phyloP scores from a whole-genome alignment of 2,888 invertebrate genomes.

The Teinopalpus imperialis region DNA sequence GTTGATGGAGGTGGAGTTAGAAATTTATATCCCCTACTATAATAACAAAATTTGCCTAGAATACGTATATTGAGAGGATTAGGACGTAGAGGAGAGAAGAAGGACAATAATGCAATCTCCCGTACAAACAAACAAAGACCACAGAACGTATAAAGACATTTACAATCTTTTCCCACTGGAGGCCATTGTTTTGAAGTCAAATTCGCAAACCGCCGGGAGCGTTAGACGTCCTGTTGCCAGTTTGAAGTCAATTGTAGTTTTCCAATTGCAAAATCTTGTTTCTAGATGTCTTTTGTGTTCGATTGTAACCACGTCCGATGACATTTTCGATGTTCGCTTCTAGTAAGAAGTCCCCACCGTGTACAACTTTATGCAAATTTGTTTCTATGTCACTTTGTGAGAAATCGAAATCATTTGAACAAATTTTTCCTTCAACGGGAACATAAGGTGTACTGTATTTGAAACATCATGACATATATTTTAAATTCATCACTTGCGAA shows the following conservation, averaged over 20 bases:
- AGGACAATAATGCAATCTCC: too few relatives aligned
- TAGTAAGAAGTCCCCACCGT: slow-evolving; percentile 1
- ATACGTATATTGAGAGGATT: too few relatives aligned
- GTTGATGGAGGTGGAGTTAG: too few relatives aligned
- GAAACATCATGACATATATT: too few relatives aligned
- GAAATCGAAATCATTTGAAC: slow-evolving; percentile 1
- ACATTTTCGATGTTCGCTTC: slow-evolving; percentile 11
- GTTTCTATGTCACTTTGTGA: background rate
- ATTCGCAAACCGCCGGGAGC: background rate
- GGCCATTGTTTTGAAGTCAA: slow-evolving; percentile 7
- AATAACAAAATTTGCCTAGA: too few relatives aligned
- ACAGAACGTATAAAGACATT: too few relatives aligned
- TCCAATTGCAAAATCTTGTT: slow-evolving; percentile 16
- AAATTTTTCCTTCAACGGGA: background rate
- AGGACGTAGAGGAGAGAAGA: too few relatives aligned
- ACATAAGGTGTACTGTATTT: too few relatives aligned
- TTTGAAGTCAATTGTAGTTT: slow-evolving; percentile 24
- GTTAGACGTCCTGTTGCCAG: background rate
- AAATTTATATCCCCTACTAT: too few relatives aligned
- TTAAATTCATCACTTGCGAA: too few relatives aligned
- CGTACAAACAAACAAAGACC: too few relatives aligned
- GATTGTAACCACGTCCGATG: slow-evolving; percentile 8
- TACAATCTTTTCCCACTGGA: background rate
- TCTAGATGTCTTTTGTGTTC: slow-evolving; percentile 12
- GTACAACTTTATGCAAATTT: slow-evolving; percentile 20